A percentile compares a stretch with the other conserved stretches of the same genome.
phyloP scores from a whole-genome alignment of 2,113 vertebrate genomes.

The Spea multiplicata region DNA sequence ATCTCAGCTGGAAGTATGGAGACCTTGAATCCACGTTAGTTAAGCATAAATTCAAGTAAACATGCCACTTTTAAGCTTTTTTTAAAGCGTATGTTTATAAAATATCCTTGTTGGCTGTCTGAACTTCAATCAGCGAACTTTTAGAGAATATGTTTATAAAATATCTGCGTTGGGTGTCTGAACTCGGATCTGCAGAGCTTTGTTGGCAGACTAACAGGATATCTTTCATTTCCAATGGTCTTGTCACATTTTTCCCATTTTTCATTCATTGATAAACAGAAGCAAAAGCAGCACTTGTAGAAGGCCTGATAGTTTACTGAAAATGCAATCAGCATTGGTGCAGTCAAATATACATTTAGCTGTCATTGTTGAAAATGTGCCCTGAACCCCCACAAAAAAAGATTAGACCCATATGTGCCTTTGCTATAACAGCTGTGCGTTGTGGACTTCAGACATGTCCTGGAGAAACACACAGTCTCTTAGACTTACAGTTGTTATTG shows the following conservation, averaged over 20 bases:
- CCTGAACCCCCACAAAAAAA: not conserved
- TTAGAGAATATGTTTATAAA: not conserved
- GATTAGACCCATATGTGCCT: slow-evolving; percentile 1
- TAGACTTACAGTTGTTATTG: too few species aligned
- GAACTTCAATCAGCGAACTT: not conserved
- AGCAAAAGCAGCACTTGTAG: slow-evolving; percentile 19
- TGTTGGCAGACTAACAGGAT: slow-evolving; percentile 28
- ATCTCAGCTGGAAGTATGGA: too few species aligned
- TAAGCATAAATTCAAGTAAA: too few species aligned
- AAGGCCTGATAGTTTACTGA: slow-evolving; percentile 5
- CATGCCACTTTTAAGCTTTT: too few species aligned
- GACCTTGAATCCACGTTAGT: too few species aligned
- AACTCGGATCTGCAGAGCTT: not conserved
- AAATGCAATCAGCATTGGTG: slow-evolving; percentile 12
- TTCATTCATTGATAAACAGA: slow-evolving; percentile 19
- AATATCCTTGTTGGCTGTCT: too few species aligned
- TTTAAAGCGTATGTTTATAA: too few species aligned
- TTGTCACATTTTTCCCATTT: slow-evolving; percentile 15
- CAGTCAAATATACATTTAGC: slow-evolving; percentile 3
- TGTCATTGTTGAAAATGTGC: not conserved
- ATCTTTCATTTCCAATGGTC: slow-evolving; percentile 29
- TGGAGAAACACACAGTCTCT: too few species aligned
- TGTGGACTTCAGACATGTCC: not conserved
- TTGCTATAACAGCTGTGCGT: slow-evolving; percentile 19
- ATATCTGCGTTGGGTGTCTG: not conserved